Conservation (phyloP, 2,888 invertebrate species). For the Spodoptera exigua region DNA sequence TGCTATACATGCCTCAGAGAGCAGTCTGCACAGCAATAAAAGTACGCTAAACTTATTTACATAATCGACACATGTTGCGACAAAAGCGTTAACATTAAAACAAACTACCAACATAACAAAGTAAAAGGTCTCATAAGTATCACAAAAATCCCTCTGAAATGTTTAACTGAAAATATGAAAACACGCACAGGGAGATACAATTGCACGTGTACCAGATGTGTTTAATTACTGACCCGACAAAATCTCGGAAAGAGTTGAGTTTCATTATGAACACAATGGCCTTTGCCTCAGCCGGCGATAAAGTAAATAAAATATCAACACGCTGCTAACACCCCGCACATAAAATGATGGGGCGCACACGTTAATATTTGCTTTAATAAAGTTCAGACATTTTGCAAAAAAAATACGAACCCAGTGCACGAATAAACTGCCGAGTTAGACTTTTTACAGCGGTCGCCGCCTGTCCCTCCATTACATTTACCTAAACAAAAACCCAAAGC, state of each 20-base stretch:
- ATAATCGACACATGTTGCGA: conserved; percentile 65
- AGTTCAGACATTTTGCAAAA: conserved; percentile 78
- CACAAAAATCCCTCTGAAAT: conserved; percentile 70
- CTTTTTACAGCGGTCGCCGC: conserved; percentile 69
- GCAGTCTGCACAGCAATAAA: conserved; percentile 33
- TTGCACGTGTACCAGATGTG: conserved; percentile 84
- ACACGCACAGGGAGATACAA: conserved; percentile 71
- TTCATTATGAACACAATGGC: conserved; percentile 80
- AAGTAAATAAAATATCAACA: conserved; percentile 87
- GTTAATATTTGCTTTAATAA: conserved; percentile 84
- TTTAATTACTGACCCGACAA: conserved; percentile 86
- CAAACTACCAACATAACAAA: conserved; percentile 68
- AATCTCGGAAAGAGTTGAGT: conserved; percentile 82
- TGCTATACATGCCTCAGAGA: conserved; percentile 14
- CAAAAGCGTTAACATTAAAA: conserved; percentile 69
- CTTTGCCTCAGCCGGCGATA: conserved; percentile 72
- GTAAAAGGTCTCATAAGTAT: conserved; percentile 67
- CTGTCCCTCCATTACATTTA: conserved; percentile 72
- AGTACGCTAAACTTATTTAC: conserved; percentile 58
- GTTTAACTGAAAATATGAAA: conserved; percentile 75
- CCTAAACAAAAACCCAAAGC: conserved; percentile 73
- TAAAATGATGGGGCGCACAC: conserved; percentile 76
- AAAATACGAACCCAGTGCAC: conserved; percentile 72
- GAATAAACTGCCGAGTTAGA: conserved; percentile 81
- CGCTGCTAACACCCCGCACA: conserved; percentile 75